phyloP scores from a whole-genome alignment of 2,888 invertebrate genomes.

The Stratiomys singularior region DNA sequence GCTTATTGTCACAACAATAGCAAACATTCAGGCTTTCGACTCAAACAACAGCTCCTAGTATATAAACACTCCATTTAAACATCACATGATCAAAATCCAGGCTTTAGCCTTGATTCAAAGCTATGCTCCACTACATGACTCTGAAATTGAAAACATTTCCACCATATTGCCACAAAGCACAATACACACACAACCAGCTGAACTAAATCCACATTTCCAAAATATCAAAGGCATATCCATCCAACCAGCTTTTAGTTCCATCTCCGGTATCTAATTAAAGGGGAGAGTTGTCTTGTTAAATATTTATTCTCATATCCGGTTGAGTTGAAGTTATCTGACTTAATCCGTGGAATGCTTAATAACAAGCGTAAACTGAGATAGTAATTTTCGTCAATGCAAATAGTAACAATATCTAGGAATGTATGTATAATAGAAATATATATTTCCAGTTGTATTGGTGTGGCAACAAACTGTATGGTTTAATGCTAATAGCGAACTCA shows the following conservation, averaged over 20 bases:
- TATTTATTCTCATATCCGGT: constrained; percentile 51
- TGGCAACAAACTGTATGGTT: not conserved
- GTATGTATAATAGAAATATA: not conserved
- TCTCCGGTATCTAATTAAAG: constrained; percentile 51
- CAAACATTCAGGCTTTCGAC: no score
- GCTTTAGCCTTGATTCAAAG: no score
- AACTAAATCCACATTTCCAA: not conserved
- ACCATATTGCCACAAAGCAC: not conserved
- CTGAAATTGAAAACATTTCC: no score
- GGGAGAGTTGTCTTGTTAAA: constrained; percentile 49
- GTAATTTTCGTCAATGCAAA: constrained; percentile 40
- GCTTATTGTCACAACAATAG: no score
- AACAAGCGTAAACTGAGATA: constrained; percentile 49
- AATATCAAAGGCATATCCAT: constrained; percentile 6
- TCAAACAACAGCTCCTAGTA: no score
- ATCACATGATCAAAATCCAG: no score
- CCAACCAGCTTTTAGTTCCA: constrained; percentile 37
- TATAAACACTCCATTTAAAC: no score
- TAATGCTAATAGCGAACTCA: not conserved
- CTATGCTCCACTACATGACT: no score
- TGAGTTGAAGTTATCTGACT: constrained; percentile 48
- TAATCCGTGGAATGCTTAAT: constrained; percentile 48
- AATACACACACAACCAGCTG: not conserved
- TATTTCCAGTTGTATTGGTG: not conserved
- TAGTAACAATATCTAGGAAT: constrained; percentile 31